A percentile compares a stretch with the other conserved stretches of the same genome.
Conservation (phyloP, 2,888 invertebrate genomes). For the Hipparchia sbordonii region DNA sequence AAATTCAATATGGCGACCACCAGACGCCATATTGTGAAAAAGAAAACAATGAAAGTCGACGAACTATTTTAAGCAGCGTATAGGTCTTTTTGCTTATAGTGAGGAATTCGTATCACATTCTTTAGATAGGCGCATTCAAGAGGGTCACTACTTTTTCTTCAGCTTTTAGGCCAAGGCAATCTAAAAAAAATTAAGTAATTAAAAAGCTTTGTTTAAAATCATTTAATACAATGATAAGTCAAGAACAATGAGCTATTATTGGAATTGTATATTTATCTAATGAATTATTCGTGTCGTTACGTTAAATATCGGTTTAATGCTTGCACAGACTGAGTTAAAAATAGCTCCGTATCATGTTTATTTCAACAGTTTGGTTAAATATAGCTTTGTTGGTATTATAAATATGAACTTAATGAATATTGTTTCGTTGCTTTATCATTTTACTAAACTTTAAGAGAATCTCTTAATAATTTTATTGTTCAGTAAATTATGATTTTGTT, state of each 20-base stretch:
- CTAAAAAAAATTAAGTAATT: not conserved
- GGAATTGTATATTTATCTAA: slow-evolving; percentile 9
- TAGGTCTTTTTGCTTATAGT: no score
- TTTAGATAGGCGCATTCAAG: not conserved
- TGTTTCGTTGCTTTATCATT: not conserved
- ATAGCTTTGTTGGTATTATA: slow-evolving; percentile 14
- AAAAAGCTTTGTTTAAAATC: not conserved
- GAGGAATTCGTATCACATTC: no score
- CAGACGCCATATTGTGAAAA: no score
- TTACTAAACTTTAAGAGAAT: not conserved
- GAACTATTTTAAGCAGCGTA: no score
- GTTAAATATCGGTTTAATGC: slow-evolving; percentile 14
- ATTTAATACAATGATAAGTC: not conserved
- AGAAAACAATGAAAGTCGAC: no score
- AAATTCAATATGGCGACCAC: no score
- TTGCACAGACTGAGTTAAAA: slow-evolving; percentile 15
- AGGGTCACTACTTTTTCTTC: not conserved
- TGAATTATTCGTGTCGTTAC: slow-evolving; percentile 22
- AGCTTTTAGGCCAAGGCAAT: not conserved
- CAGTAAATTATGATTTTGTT: not conserved
- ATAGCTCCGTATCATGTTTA: slow-evolving; percentile 26
- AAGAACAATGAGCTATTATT: slow-evolving; percentile 16
- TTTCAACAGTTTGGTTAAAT: slow-evolving; percentile 23
- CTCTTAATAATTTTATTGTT: not conserved
- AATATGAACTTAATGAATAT: slow-evolving; percentile 10